These are phyloP conservation scores for Aphelinus certus DNA, from an alignment of 1,140 invertebrate species.

Conservation along the genomic window DNA sequence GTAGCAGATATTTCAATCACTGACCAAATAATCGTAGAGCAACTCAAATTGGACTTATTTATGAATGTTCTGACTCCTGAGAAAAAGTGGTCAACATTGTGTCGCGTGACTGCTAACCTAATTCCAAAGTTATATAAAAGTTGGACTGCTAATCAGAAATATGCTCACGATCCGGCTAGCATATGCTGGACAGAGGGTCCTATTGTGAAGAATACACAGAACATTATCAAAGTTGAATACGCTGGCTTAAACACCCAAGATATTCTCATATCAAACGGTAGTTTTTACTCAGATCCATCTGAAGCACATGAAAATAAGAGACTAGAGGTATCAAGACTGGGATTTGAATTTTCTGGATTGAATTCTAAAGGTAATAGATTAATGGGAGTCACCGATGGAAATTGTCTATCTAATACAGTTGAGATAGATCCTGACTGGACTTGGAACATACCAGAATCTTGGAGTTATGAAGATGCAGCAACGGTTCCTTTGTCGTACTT, in stretches of 20 bases:
- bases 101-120: conserved; percentile 69
- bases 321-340: conserved; percentile 72
- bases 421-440: conserved; percentile 80
- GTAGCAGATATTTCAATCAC: conserved; percentile 69
- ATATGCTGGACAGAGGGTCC: conserved; percentile 81
- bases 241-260: conserved; percentile 77
- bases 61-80: conserved; percentile 73
- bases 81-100: conserved; percentile 80
- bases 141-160: conserved; percentile 78
- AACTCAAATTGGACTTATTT: conserved; percentile 75
- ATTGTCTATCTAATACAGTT: conserved; percentile 85
- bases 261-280: conserved; percentile 75
- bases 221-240: conserved; percentile 66
- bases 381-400: conserved; percentile 78
- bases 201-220: not conserved
- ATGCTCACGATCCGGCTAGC: conserved; percentile 83
- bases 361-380: conserved; percentile 67
- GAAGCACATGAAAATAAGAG: conserved; percentile 63
- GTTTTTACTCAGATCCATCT: conserved; percentile 76
- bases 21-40: conserved; percentile 68
- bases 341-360: conserved; percentile 76
- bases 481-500: conserved; percentile 69
- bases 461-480: conserved; percentile 69
- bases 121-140: conserved; percentile 67
- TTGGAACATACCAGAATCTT: conserved; percentile 75